phyloP scores from a whole-genome alignment of 2,797 vertebrate genomes.

The Vultur gryphus region DNA sequence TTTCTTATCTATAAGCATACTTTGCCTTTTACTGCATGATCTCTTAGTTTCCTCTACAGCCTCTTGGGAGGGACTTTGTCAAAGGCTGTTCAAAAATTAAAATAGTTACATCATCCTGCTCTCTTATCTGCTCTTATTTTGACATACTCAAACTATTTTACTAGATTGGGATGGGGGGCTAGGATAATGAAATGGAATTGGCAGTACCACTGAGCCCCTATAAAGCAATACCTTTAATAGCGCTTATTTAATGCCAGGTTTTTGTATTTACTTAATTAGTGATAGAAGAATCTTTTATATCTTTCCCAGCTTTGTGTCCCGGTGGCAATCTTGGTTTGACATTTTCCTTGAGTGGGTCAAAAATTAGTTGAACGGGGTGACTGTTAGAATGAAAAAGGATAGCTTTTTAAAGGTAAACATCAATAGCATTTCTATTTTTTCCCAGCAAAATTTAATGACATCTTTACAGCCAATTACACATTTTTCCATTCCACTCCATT shows the following conservation, averaged over 20 bases:
- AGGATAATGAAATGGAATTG: neutral
- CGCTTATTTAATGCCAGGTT: neutral
- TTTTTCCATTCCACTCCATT: neutral
- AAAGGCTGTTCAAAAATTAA: constrained; percentile 10
- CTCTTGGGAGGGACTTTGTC: neutral
- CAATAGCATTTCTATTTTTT: constrained; percentile 2
- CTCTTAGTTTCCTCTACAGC: neutral
- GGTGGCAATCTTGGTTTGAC: neutral
- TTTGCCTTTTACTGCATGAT: neutral
- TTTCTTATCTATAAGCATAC: neutral
- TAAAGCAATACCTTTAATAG: neutral
- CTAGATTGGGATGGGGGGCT: neutral
- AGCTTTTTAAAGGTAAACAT: neutral
- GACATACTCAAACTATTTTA: neutral
- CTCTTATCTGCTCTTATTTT: neutral
- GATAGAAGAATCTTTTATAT: neutral
- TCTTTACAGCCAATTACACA: neutral
- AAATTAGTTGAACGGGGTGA: neutral
- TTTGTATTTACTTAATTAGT: neutral
- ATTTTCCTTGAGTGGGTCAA: constrained; percentile 29
- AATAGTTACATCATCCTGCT: neutral
- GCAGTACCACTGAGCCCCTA: neutral
- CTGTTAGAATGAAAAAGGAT: neutral
- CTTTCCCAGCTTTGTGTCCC: neutral
- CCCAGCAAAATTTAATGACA: neutral